Evolutionary conservation across 2,888 invertebrate genomes (phyloP), one percentile per base, ranked within the genome.

Genomic region (Yponomeuta sedellus): DNA sequence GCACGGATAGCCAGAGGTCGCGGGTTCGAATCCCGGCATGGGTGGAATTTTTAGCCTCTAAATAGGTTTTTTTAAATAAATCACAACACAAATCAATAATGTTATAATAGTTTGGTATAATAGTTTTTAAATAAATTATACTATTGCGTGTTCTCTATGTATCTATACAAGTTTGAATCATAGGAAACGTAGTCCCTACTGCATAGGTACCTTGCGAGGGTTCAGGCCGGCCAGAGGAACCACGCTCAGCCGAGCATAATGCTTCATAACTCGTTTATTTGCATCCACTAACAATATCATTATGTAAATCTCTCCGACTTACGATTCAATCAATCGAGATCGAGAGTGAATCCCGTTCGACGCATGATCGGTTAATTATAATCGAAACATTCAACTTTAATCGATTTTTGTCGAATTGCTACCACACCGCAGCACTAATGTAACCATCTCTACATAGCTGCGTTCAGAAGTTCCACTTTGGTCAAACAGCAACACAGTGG

Each of bases 241-340:
- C 64, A 40, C 52, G 67, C 59, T 67, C 64, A 61, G 61, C 61
- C 40, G 64, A 67, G 39, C 71, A 68, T 71, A 72, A 72, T 70
- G 71, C 69, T 68, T 68, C 70, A 71, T 74, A 70, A 75, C 77
- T 81, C 75, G 78, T 79, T 77, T 81, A 81, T 83, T 81, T 80
- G 83, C 84, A 83, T 84, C 76, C 73, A 77, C 80, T 85, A 86
- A 87, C 87, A 86, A 87, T 83, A 78, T 82, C 81, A 83, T 86
- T 87, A 88, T 86, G 87, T 79, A 82, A 83, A 86, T 84, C 69
- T 84, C 69, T 67, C 67, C 64, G 52, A 39, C 69, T 70, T 69
- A 71, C 77, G 72, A 76, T 71, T 77, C 75, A 72, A 77, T 78
- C 78, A 74, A 69, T 74, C 73, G 81, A 81, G 75, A 86, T 76